phyloP scores from a whole-genome alignment of 2,797 vertebrate genomes.

The Micropoecilia bifurca region DNA sequence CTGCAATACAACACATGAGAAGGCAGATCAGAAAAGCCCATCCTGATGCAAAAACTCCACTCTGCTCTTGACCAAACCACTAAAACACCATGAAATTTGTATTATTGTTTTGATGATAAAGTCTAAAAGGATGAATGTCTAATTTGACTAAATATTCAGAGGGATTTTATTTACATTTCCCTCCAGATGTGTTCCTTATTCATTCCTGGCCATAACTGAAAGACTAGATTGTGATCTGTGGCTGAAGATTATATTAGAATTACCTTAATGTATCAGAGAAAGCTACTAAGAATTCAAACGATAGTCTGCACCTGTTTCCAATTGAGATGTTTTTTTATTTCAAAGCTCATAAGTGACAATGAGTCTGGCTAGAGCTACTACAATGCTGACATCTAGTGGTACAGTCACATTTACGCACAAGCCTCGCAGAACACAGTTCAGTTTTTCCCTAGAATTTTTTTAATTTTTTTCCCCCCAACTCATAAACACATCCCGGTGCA shows the following conservation, averaged over 20 bases:
- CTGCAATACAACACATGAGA: conserved; percentile 4
- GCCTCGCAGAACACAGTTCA: neutral
- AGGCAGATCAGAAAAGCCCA: conserved; percentile 1
- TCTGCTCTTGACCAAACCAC: neutral
- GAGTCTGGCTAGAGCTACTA: conserved; percentile 19
- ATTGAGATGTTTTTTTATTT: neutral
- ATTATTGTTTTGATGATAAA: neutral
- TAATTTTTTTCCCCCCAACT: neutral
- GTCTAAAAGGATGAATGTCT: neutral
- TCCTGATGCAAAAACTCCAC: neutral
- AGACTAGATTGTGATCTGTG: neutral
- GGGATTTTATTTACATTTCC: neutral
- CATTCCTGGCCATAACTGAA: neutral
- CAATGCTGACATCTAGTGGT: conserved; percentile 81
- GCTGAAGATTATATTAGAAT: neutral
- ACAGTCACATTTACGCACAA: conserved; percentile 29
- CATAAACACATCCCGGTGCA: conserved; percentile 15
- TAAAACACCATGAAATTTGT: neutral
- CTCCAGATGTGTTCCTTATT: neutral
- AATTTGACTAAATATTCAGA: neutral
- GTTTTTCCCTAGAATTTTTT: neutral
- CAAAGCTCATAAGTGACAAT: neutral
- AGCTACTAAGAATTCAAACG: neutral
- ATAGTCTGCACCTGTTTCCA: neutral
- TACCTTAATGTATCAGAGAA: neutral